These are phyloP conservation scores for Anastrepha obliqua DNA, from an alignment of 1,140 invertebrate genomes.

Conservation along the genomic window DNA sequence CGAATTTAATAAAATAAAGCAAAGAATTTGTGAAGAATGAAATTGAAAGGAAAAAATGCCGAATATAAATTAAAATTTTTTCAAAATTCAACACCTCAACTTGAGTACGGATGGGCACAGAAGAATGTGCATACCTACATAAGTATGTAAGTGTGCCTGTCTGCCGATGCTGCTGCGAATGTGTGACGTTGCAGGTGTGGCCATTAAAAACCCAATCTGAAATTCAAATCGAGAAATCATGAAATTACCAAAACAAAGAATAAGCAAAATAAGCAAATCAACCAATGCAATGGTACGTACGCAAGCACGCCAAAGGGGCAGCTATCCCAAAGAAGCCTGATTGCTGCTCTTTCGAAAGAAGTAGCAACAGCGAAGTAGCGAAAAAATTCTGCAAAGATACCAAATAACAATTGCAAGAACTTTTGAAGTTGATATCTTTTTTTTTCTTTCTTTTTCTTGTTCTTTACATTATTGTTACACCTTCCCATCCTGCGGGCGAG, in stretches of 20 bases:
- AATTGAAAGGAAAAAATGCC: constrained; percentile 41
- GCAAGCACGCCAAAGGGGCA: constrained; percentile 1
- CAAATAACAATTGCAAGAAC: constrained; percentile 49
- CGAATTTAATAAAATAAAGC: constrained; percentile 11
- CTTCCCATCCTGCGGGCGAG: neutral
- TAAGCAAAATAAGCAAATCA: neutral
- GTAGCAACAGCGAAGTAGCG: neutral
- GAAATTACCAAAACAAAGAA: constrained; percentile 26
- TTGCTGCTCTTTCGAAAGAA: neutral
- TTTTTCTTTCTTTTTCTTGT: neutral
- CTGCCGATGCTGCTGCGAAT: neutral
- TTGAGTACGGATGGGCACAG: neutral
- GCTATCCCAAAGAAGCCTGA: neutral
- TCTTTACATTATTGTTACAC: neutral
- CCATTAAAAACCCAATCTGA: constrained; percentile 73
- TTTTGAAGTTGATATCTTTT: neutral
- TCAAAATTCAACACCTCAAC: neutral
- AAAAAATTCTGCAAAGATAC: constrained; percentile 61
- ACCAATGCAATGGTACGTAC: neutral
- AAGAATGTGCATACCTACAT: neutral
- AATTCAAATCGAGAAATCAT: constrained; percentile 70
- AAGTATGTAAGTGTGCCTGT: neutral
- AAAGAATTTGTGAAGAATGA: constrained; percentile 29
- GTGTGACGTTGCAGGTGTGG: constrained; percentile 67
- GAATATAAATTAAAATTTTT: constrained; percentile 17